phyloP scores from a whole-genome alignment of 2,797 vertebrate species.

The Balearica regulorum region DNA sequence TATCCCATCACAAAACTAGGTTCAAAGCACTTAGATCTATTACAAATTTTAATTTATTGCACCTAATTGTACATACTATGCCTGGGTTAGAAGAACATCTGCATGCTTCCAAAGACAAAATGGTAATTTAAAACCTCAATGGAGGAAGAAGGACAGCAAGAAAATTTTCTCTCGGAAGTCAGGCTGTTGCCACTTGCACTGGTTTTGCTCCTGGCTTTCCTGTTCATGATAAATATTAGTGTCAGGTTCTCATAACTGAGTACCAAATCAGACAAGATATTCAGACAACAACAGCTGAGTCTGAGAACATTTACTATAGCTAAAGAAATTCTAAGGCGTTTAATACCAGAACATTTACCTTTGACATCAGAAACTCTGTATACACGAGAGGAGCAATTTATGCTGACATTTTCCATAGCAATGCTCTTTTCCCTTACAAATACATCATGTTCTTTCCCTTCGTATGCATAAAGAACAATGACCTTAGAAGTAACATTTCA shows the following conservation, averaged over 20 bases:
- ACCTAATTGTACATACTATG: not conserved
- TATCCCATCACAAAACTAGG: not conserved
- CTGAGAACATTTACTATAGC: not conserved
- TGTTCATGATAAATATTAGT: not conserved
- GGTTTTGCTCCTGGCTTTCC: not conserved
- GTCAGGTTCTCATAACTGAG: not conserved
- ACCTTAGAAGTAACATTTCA: slow-evolving; percentile 53
- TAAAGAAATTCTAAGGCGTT: slow-evolving; percentile 22
- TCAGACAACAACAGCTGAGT: not conserved
- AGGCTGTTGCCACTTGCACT: not conserved
- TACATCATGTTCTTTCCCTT: slow-evolving; percentile 15
- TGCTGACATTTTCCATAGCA: slow-evolving; percentile 45
- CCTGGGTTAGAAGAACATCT: not conserved
- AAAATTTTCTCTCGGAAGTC: not conserved
- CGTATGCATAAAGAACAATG: slow-evolving; percentile 32
- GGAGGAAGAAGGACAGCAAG: not conserved
- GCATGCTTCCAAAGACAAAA: not conserved
- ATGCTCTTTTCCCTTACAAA: slow-evolving; percentile 24
- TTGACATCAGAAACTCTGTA: slow-evolving; percentile 32
- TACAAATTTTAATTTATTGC: not conserved
- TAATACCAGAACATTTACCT: slow-evolving; percentile 43
- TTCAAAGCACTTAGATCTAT: not conserved
- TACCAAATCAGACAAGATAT: not conserved
- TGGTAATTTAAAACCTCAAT: not conserved
- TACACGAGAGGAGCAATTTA: slow-evolving; percentile 33